A percentile compares a stretch with the other conserved stretches of the same genome.
Conservation (phyloP, 2,113 vertebrate genomes). For the Melanotaenia duboulayi region DNA sequence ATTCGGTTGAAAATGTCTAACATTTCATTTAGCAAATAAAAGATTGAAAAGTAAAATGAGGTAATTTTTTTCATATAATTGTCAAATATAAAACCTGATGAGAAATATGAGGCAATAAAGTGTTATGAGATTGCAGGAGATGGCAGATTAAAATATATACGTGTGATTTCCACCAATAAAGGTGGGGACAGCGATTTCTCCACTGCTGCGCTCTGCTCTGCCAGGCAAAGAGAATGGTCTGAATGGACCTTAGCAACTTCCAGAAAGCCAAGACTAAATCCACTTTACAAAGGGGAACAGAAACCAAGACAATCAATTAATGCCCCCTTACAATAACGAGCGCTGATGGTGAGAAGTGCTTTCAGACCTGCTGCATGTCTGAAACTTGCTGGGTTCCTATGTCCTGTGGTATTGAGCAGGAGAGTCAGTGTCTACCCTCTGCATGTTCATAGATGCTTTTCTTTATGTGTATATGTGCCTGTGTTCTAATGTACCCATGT, state of each 20-base stretch:
- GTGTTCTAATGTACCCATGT: conserved; percentile 57
- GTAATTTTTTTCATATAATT: conserved; percentile 50
- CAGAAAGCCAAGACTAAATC: conserved; percentile 65
- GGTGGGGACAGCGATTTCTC: conserved; percentile 56
- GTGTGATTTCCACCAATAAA: conserved; percentile 65
- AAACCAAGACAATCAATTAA: conserved; percentile 79
- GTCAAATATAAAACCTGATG: conserved; percentile 66
- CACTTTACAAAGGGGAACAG: conserved; percentile 67
- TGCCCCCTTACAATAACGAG: conserved; percentile 56
- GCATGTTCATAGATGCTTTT: conserved; percentile 52
- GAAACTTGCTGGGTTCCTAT: conserved; percentile 61
- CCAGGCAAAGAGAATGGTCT: conserved; percentile 62
- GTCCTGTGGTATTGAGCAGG: conserved; percentile 56
- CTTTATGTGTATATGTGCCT: conserved; percentile 58
- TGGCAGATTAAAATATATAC: conserved; percentile 69
- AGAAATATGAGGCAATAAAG: conserved; percentile 69
- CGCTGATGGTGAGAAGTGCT: conserved; percentile 61
- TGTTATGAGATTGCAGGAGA: conserved; percentile 62
- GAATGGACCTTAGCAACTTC: conserved; percentile 71
- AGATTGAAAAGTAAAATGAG: conserved; percentile 19
- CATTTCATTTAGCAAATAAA: not conserved
- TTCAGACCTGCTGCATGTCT: conserved; percentile 65
- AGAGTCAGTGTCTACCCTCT: conserved; percentile 63
- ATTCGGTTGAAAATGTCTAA: conserved; percentile 17
- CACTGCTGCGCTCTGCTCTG: conserved; percentile 59